Conservation (phyloP, 2,888 invertebrate species). For the Macrophya annulata region DNA sequence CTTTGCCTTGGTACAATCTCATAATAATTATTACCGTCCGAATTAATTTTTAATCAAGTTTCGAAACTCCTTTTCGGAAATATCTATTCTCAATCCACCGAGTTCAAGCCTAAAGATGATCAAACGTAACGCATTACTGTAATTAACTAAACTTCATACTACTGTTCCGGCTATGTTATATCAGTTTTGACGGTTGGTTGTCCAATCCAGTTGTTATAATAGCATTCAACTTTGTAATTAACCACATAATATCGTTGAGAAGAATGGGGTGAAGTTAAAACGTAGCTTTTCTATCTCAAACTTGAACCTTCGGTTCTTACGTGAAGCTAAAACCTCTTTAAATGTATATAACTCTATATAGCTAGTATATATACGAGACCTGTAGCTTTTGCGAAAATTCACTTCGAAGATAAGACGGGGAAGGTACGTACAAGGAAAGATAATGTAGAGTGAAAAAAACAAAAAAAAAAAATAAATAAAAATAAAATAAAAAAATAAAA, state of each 20-base stretch:
- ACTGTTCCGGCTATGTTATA: not conserved
- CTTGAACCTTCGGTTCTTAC: not conserved
- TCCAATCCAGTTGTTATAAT: not conserved
- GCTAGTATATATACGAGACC: not conserved
- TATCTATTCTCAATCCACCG: not conserved
- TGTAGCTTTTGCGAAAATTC: slow-evolving; percentile 37
- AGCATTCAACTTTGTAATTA: not conserved
- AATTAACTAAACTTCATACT: slow-evolving; percentile 42
- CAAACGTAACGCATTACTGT: slow-evolving; percentile 46
- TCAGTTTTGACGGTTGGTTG: not conserved
- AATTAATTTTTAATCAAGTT: slow-evolving; percentile 27
- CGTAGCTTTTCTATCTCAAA: not conserved
- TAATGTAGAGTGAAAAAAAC: not conserved
- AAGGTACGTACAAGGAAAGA: slow-evolving; percentile 18
- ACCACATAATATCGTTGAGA: not conserved
- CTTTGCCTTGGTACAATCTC: not conserved
- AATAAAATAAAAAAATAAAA: not conserved
- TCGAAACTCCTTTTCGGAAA: not conserved
- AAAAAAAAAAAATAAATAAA: not conserved
- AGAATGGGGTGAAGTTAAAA: not conserved
- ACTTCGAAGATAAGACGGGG: slow-evolving; percentile 20
- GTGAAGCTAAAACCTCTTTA: not conserved
- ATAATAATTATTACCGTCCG: not conserved
- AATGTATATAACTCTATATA: not conserved
- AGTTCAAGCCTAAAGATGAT: not conserved